A percentile compares a stretch with the other conserved stretches of the same genome.
phyloP scores from a whole-genome alignment of 2,797 vertebrate genomes.

The Cygnus olor region DNA sequence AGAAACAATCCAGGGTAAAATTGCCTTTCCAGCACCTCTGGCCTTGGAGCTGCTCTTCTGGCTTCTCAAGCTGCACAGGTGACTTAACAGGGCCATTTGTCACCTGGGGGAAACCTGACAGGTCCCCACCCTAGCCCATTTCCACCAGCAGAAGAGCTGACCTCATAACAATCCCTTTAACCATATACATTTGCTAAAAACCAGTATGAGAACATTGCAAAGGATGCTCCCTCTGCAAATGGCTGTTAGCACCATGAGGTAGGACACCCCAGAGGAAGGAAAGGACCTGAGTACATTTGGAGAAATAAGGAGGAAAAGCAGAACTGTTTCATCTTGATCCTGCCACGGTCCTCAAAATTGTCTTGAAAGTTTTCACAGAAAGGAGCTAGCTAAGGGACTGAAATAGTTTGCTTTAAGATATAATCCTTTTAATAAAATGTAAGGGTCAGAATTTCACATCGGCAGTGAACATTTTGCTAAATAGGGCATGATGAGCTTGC shows the following conservation, averaged over 20 bases:
- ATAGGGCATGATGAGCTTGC: conserved; percentile 54
- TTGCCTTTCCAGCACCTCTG: neutral
- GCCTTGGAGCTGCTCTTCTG: neutral
- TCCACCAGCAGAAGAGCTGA: neutral
- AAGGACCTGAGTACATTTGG: rapidly evolving
- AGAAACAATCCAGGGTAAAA: neutral
- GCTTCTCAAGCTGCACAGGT: neutral
- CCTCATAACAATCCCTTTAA: neutral
- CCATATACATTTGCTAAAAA: neutral
- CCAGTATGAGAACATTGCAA: neutral
- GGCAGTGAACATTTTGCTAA: conserved; percentile 42
- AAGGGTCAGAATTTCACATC: conserved; percentile 46
- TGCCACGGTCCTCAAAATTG: conserved; percentile 39
- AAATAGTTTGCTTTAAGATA: conserved; percentile 57
- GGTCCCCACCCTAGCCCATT: neutral
- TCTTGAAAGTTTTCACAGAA: conserved; percentile 42
- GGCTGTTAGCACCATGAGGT: neutral
- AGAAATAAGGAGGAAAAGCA: conserved; percentile 34
- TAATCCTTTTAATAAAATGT: conserved; percentile 65
- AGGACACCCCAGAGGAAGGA: neutral
- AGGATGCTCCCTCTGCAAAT: conserved; percentile 8
- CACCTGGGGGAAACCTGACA: neutral
- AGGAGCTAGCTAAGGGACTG: conserved; percentile 15
- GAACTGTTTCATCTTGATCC: conserved; percentile 57
- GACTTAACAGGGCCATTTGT: neutral